Evolutionary conservation across 2,888 invertebrate species (phyloP), one percentile per base, ranked within the genome.

Genomic region (Epirrita christyi): DNA sequence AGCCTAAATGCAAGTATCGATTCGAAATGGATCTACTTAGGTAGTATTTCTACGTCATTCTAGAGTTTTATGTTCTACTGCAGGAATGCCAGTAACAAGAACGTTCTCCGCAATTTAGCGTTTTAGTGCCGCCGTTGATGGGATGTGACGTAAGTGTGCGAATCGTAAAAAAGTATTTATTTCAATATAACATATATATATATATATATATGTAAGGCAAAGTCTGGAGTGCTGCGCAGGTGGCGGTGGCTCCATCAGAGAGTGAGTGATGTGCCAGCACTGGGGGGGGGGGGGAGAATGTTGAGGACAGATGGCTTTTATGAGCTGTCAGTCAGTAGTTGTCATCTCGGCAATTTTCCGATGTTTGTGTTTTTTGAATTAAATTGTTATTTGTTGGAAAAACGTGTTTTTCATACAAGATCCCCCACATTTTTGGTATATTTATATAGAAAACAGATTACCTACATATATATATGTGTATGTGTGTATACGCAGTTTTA

Each of bases 91-190:
- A 42, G 56, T 42, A 43, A 48, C 37, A 37, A 42, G 54, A 37
- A 36, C 15, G 28, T 47, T 54, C 54, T 42, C 34, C 13, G 54
- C 47, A 55, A 55, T 55, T 55, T 48, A 48, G 15, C 11, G n/a
- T 54, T 48, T 48, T 47, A 55, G 36, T 55, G 10, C 48, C 54
- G 13, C 14, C 6, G 36, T 54, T 42, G 15, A 47, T 48, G 28
- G 8, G 41, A 10, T 9, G 36, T 52, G 44, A 38, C 38, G 51
- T 44, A 37, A 52, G 29, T 14, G 14, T 38, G 14, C 14, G 36
- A 14, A 0, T 38, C 38, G 38, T 38, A 38, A 14, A 38, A 38
- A 14, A 14, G 14, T 38, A 38, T 38, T 38, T 14, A 38, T 38
- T 14, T 38, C 8, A 38, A 36, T 36, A 36, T n/a, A n/a, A n/a